Base-by-base conservation (phyloP, 2,888 invertebrate genomes). In the Andrena camellia region DNA sequence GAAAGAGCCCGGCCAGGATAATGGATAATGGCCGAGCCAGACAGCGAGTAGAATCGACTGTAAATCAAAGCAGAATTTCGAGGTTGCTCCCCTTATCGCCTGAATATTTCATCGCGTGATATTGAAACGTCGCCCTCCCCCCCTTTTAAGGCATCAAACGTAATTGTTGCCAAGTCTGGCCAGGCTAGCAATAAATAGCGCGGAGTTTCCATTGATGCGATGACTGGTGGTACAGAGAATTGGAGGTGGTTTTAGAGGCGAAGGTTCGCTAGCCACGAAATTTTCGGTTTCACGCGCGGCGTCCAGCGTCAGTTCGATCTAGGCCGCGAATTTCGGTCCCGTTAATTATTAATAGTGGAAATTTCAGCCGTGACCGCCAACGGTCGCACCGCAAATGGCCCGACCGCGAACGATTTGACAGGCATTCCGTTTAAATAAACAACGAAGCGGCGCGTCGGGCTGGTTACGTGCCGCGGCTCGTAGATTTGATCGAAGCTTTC, bases 371-470 rank as follows among this genome's bases (percentile, higher is more conserved):
- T 20, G 17, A 69, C 78, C 78, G 13, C 74, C 54, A 74, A 33
- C 31, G 50, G 76, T 52, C 6, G 4, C 3, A 64, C 79, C 79
- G 48, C 79, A 69, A 78, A 79, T 35, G 64, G 29, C 23, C 2
- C 13, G n/a, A 78, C 79, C 70, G 66, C 79, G 31, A 59, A 20
- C 52, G 70, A 78, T 80, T 71, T 64, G 60, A 66, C 79, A 8
- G 66, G 33, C 52, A 23, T 69, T 66, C 69, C 66, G 42, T 79
- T 67, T 48, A 71, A 79, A 80, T 54, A 66, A 80, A 80, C 79
- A 79, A 60, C 80, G 66, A 64, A 35, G 31, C 54, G 78, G 31
- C 78, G 42, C 52, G 67, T 48, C 77, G 6, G 23, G 7, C 59
- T 33, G 42, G 60, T 26, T 20, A 7, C 42, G 35, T 10, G 48